phyloP scores from a whole-genome alignment of 2,797 vertebrate species.

The Onychomys leucogaster region DNA sequence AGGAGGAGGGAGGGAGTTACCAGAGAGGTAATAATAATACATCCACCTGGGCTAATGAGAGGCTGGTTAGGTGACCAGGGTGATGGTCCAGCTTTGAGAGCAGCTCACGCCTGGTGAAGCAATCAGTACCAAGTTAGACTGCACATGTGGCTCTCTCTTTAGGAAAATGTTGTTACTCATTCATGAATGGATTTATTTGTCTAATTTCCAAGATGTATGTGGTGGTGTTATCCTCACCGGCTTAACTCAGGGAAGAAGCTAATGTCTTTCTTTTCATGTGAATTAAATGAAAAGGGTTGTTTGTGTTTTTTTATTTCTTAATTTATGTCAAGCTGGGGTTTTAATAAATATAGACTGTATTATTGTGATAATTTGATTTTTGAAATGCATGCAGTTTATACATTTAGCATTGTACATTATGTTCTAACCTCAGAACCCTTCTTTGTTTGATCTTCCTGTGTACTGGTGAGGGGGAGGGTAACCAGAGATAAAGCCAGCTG shows the following conservation, averaged over 20 bases:
- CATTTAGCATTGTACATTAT: constrained; percentile 65
- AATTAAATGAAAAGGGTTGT: background rate
- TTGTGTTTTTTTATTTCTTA: constrained; percentile 9
- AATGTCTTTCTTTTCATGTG: constrained; percentile 38
- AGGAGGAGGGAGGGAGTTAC: constrained; percentile 34
- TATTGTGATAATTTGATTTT: constrained; percentile 24
- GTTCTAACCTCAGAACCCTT: constrained; percentile 39
- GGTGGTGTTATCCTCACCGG: background rate
- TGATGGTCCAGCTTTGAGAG: constrained; percentile 32
- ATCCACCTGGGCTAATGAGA: background rate
- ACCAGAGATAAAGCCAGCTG: constrained; percentile 48
- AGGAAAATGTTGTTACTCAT: background rate
- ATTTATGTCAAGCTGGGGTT: constrained; percentile 17
- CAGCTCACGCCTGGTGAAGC: background rate
- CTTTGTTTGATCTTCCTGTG: constrained; percentile 73
- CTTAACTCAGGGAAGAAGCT: constrained; percentile 5
- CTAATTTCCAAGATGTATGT: constrained; percentile 7
- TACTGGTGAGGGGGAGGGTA: constrained; percentile 36
- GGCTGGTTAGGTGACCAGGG: background rate
- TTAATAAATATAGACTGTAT: background rate
- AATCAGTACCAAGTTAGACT: background rate
- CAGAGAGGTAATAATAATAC: constrained; percentile 17
- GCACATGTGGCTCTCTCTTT: background rate
- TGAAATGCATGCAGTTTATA: constrained; percentile 59
- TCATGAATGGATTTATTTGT: constrained; percentile 23